Evolutionary conservation across 2,888 invertebrate species (phyloP).

Genomic region (Octonoba sinensis): DNA sequence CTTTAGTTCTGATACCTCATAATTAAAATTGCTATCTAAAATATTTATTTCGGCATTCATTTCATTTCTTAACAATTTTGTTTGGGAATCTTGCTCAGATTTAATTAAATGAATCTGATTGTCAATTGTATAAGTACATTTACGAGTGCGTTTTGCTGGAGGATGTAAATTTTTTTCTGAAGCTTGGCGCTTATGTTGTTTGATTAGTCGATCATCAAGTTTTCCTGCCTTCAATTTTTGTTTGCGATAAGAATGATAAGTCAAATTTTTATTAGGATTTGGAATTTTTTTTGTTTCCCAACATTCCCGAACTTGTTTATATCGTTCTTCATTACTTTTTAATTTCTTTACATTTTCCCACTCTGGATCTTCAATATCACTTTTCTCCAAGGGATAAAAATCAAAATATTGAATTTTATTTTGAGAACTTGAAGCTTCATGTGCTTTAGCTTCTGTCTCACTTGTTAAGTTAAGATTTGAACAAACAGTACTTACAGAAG

Average conservation of each 20-base stretch:
- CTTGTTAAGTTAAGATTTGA: too few relatives aligned
- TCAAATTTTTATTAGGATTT: slow-evolving; percentile 46
- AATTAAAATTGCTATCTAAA: background rate
- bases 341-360: slow-evolving; percentile 38
- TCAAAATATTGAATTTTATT: background rate
- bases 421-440: too few relatives aligned
- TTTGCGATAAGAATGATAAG: slow-evolving; percentile 38
- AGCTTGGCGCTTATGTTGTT: slow-evolving; percentile 18
- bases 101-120: slow-evolving; percentile 20
- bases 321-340: slow-evolving; percentile 40
- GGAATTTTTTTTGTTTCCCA: slow-evolving; percentile 36
- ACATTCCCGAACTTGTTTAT: slow-evolving; percentile 27
- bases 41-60: slow-evolving; percentile 15
- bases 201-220: background rate
- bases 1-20: background rate
- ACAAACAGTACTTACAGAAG: too few relatives aligned
- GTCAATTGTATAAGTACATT: slow-evolving; percentile 39
- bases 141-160: slow-evolving; percentile 13
- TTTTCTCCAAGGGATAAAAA: slow-evolving; percentile 26
- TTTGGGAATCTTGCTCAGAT: background rate
- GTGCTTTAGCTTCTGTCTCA: too few relatives aligned
- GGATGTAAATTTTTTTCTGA: background rate
- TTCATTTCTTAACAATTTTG: background rate
- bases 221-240: background rate
- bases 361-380: slow-evolving; percentile 37